Conservation (phyloP, 2,113 vertebrate species). For the Loxodonta africana region DNA sequence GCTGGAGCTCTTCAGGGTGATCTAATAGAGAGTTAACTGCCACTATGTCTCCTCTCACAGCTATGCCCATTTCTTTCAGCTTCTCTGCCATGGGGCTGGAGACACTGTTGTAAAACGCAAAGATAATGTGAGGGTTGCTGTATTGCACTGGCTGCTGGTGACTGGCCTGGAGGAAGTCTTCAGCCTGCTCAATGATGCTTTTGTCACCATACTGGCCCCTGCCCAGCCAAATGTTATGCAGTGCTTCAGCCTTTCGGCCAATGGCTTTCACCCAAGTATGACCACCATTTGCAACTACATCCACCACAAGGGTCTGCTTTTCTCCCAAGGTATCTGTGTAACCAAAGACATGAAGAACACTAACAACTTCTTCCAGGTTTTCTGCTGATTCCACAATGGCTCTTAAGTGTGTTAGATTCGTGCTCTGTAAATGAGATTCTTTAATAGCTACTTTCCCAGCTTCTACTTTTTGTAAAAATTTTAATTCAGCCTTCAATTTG, state of each 20-base stretch:
- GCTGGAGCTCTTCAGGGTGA: constrained; percentile 72
- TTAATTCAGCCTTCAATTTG: constrained; percentile 95
- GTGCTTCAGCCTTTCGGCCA: constrained; percentile 96
- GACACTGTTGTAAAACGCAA: constrained; percentile 97
- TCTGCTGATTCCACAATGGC: constrained; percentile 95
- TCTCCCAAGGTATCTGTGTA: constrained; percentile 91
- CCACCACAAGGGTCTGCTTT: constrained; percentile 94
- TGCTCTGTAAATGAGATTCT: constrained; percentile 97
- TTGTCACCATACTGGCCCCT: constrained; percentile 98
- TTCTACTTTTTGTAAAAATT: constrained; percentile 95
- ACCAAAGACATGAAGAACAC: constrained; percentile 94
- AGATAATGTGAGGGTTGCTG: constrained; percentile 94
- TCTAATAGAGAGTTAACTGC: constrained; percentile 90
- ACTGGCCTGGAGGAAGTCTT: constrained; percentile 95
- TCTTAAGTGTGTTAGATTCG: constrained; percentile 96
- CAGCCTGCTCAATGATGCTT: constrained; percentile 94
- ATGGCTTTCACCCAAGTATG: constrained; percentile 98
- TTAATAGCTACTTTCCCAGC: constrained; percentile 93
- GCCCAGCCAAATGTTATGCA: constrained; percentile 98
- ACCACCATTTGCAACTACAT: constrained; percentile 95
- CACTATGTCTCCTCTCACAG: constrained; percentile 95
- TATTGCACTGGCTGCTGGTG: constrained; percentile 95
- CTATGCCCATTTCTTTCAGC: constrained; percentile 94
- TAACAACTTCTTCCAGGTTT: constrained; percentile 92
- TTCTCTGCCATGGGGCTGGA: constrained; percentile 95